Percentiles rank a stretch among this genome's conserved stretches.
phyloP scores from a whole-genome alignment of 1,140 invertebrate species.

The Ooceraea biroi region DNA sequence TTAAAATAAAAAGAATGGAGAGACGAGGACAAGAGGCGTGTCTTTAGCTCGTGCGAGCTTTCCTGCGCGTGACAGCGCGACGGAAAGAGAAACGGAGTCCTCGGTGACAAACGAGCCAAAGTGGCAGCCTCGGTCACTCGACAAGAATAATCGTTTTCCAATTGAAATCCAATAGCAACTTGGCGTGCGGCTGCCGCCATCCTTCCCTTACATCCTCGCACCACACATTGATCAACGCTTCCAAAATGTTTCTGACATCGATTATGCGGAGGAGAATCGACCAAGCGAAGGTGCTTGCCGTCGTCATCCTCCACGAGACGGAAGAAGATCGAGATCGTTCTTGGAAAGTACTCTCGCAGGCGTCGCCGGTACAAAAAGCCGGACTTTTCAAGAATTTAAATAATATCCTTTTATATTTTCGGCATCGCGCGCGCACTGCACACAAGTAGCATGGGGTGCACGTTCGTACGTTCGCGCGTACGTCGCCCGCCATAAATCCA shows the following conservation, averaged over 20 bases:
- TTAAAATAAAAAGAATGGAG: neutral
- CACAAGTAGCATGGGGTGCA: conserved; percentile 59
- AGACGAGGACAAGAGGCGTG: neutral
- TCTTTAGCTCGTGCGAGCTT: neutral
- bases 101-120: conserved; percentile 80
- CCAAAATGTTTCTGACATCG: conserved; percentile 77
- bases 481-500: conserved; percentile 77
- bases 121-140: conserved; percentile 80
- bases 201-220: conserved; percentile 78
- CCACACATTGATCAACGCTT: conserved; percentile 71
- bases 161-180: conserved; percentile 86
- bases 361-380: conserved; percentile 21
- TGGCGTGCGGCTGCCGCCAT: conserved; percentile 77
- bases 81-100: conserved; percentile 55
- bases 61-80: conserved; percentile 44
- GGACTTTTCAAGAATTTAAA: conserved; percentile 79
- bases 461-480: conserved; percentile 56
- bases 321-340: neutral
- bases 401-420: conserved; percentile 78
- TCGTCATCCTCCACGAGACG: conserved; percentile 1
- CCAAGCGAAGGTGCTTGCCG: conserved; percentile 24
- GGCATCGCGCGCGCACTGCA: conserved; percentile 18
- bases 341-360: neutral
- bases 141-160: conserved; percentile 86
- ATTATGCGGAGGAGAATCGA: conserved; percentile 68